phyloP scores from a whole-genome alignment of 2,797 vertebrate genomes.

The Stomatorhinus walkeri region DNA sequence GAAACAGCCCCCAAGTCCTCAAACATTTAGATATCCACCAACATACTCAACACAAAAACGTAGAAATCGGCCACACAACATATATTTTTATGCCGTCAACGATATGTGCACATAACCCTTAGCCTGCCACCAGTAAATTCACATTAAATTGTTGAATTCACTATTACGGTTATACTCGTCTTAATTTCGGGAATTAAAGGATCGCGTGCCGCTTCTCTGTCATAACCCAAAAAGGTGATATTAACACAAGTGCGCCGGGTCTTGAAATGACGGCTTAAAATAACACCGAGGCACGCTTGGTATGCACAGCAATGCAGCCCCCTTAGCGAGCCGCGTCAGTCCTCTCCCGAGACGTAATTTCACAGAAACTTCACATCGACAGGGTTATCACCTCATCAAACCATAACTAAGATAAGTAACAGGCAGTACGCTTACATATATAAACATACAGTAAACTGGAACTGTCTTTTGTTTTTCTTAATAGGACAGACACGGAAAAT shows the following conservation, averaged over 20 bases:
- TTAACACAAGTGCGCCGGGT: not conserved
- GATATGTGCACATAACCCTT: not conserved
- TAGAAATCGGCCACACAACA: not conserved
- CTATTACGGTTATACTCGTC: not conserved
- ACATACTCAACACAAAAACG: not conserved
- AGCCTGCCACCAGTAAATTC: not conserved
- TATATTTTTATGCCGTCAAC: not conserved
- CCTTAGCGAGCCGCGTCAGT: not conserved
- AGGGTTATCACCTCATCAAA: not conserved
- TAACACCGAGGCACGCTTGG: not conserved
- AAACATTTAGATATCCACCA: not conserved
- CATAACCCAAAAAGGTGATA: not conserved
- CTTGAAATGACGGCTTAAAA: not conserved
- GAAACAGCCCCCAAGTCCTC: not conserved
- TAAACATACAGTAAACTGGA: not conserved
- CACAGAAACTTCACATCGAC: not conserved
- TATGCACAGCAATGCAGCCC: not conserved
- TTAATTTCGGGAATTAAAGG: not conserved
- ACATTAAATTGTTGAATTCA: not conserved
- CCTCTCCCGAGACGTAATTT: not conserved
- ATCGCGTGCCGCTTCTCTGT: not conserved
- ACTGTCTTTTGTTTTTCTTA: not conserved
- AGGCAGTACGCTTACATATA: not conserved
- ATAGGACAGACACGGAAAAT: not conserved
- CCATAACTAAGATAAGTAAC: not conserved